Conservation (phyloP, 2,113 vertebrate genomes). For the Capreolus pygargus region DNA sequence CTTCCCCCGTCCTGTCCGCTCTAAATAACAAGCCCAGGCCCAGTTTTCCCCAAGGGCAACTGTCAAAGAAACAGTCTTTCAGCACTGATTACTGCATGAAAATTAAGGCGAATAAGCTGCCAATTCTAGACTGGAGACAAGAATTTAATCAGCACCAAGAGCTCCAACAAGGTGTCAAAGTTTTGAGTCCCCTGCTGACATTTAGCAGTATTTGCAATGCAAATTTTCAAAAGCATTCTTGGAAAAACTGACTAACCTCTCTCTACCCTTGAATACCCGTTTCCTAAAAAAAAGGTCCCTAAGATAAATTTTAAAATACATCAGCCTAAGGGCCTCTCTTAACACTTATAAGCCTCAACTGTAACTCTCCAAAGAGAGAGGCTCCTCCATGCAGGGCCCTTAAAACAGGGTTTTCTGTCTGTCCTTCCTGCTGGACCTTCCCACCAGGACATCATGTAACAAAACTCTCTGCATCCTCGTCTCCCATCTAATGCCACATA, state of each 20-base stretch:
- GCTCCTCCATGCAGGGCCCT: not conserved
- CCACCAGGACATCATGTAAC: not conserved
- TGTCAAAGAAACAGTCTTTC: constrained; percentile 69
- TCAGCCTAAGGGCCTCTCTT: not conserved
- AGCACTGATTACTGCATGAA: constrained; percentile 57
- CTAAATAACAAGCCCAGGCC: constrained; percentile 58
- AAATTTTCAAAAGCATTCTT: constrained; percentile 40
- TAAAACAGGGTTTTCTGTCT: not conserved
- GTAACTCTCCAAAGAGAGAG: not conserved
- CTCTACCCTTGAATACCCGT: not conserved
- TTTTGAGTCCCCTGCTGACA: constrained; percentile 27
- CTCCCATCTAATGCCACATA: not conserved
- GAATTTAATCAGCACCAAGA: constrained; percentile 30
- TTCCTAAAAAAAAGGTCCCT: not conserved
- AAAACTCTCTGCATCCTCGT: not conserved
- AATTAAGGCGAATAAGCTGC: constrained; percentile 60
- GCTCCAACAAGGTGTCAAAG: constrained; percentile 36
- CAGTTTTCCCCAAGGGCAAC: constrained; percentile 49
- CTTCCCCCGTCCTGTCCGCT: constrained; percentile 15
- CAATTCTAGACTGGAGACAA: constrained; percentile 31
- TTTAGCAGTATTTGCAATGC: constrained; percentile 40
- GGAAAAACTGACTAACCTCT: not conserved
- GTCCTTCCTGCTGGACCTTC: not conserved
- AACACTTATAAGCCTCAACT: not conserved
- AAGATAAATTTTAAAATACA: not conserved